A percentile compares a stretch with the other conserved stretches of the same genome.
These are phyloP conservation scores for Hirundichthys speculiger DNA, from an alignment of 2,113 vertebrate species.

Conservation along the genomic window DNA sequence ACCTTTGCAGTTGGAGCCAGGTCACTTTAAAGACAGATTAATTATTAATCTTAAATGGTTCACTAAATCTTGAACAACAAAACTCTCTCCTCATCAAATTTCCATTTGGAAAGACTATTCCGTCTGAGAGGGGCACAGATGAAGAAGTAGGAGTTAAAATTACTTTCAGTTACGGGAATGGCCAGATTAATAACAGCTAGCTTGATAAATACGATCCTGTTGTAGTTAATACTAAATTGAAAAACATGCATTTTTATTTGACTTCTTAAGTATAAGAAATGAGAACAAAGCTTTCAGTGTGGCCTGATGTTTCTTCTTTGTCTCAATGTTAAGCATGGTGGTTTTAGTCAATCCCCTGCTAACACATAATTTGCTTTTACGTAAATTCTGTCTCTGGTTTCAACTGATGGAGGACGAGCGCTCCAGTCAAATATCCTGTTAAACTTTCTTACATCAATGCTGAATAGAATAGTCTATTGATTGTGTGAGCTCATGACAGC, in stretches of 20 bases:
- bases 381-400: too few relatives aligned
- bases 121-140: constrained; percentile 2
- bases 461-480: constrained; percentile 26
- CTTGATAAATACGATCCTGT: constrained; percentile 2
- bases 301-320: constrained; percentile 6
- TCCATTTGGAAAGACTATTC: neutral
- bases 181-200: constrained; percentile 1
- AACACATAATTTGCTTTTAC: too few relatives aligned
- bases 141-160: constrained; percentile 12
- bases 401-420: too few relatives aligned
- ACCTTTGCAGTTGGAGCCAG: constrained; percentile 33
- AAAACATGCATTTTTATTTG: constrained; percentile 8
- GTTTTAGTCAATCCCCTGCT: too few relatives aligned
- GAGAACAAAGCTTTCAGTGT: neutral
- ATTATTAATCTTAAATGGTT: constrained; percentile 44
- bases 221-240: constrained; percentile 17
- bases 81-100: constrained; percentile 10
- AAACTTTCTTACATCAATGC: constrained; percentile 6
- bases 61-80: constrained; percentile 49
- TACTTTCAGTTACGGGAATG: constrained; percentile 8
- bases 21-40: constrained; percentile 15
- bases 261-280: neutral
- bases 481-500: constrained; percentile 25
- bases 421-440: too few relatives aligned
- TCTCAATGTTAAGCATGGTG: too few relatives aligned